Evolutionary conservation across 2,888 invertebrate species (phyloP), one percentile per base, ranked within the genome.

Genomic region (Priocnemis perturbator): DNA sequence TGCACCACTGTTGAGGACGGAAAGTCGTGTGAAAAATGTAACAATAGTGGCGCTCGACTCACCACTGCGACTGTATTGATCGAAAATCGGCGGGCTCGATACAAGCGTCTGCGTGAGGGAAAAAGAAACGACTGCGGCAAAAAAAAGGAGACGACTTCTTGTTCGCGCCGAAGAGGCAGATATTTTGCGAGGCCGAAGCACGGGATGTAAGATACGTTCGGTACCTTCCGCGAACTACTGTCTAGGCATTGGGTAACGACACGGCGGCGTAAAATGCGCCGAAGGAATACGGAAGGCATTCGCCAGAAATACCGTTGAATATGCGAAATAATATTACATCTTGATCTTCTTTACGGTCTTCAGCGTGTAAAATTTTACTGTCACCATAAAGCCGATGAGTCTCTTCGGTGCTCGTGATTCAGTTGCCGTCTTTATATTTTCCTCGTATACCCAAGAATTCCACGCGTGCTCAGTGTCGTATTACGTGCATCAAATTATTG

Each of bases 261-360:
- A 76, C 76, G 69, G 63, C 53, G 67, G 67, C 67, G 71, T 74
- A 77, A 81, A 81, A 80, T 74, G 78, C 75, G 71, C 65, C 67
- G 65, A 61, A 67, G 69, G 71, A 74, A 76, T 67, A 70, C 69
- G 48, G 65, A 47, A 64, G 71, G 74, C 37, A 11, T 37, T 5
- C 37, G 7, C 4, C 7, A 37, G 37, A 11, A 37, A 11, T 37
- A 37, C 14, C 37, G 37, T 1, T 11, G 37, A 37, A 37, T 37
- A 37, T 37, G 7, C 37, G 37, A 37, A 37, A 37, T 37, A 37
- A 37, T 37, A 37, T 37, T 37, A 11, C 37, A 26, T 37, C 37
- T 11, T 37, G 11, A 7, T 37, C 37, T 37, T 37, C 7, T 37
- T 37, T 37, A 37, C 11, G 37, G 4, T 37, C 14, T 11, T 37